Evolutionary conservation across 2,797 vertebrate genomes (phyloP), one percentile per base, ranked within the genome.

Genomic region (Hyperoplus immaculatus): DNA sequence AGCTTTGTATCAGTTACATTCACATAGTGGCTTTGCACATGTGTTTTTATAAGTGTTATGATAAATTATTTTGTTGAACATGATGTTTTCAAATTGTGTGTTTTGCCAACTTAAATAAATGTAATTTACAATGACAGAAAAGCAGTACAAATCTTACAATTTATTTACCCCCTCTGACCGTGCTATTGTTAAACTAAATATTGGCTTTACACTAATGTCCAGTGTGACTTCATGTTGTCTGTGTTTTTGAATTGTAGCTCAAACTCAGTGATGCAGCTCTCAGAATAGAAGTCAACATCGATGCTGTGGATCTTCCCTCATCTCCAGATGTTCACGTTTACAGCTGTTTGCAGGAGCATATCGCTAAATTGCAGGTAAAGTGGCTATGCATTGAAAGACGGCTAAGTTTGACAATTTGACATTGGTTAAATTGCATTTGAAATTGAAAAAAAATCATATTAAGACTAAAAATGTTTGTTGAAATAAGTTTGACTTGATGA

Each of bases 361-460:
- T 99, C 83, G 89, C 90, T 53, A 95, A 95, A 92, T 95, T 99
- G 89, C 97, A 99, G 97, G 98, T 99, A 95, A 82, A 18, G 9
- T 39, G 39, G 13, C n/a, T 8, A 16, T 16, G 53, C 16, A 60
- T 2, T 14, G 9, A 1, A 8, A 11, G 9, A 11, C 38, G 73
- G 18, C 4, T 10, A n/a, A 29, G 42, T 21, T 46, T 6, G 13
- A n/a, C 8, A 65, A 58, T 56, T 6, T 38, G 11, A 16, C 6
- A 1, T n/a, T 46, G 6, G 13, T 57, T 55, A 29, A 68, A 53
- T 18, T 45, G 6, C 16, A 29, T 29, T 29, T 29, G 29, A 29
- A 29, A 36, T 14, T 57, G 38, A 1, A 39, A 39, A 2, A 9
- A 54, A 10, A 63, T n/a, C 4, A 0, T 67, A 2, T 63, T 58